Base-by-base conservation (phyloP, 2,888 invertebrate genomes). In the Drosophila lacicola region DNA sequence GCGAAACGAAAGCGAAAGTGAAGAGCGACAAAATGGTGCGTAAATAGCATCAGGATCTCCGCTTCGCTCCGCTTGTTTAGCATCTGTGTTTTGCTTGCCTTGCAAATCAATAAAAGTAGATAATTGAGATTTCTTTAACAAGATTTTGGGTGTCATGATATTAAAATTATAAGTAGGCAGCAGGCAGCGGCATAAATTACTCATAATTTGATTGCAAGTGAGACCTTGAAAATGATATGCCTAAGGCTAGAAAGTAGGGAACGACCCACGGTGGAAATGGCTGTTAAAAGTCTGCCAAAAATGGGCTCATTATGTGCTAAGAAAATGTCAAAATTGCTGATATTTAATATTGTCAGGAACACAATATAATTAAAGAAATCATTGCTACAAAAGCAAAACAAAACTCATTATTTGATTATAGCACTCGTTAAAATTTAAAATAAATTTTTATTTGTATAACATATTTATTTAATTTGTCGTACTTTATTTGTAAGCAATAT, bases 111-210 rank as follows among this genome's bases (percentile, higher is more conserved):
- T 85, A 87, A 88, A 88, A 78, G 88, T 88, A 88, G 84, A 89
- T 85, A 85, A 85, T 85, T 85, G 87, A 88, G 89, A 83, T 83
- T 83, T 88, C 83, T 88, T 80, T 80, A 88, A 85, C 86, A 82
- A 83, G 83, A 83, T 83, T 83, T 80, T 63, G 88, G 73, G 73
- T 82, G 88, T 87, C 88, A 79, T 64, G 78, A 70, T 78, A 83
- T 85, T 80, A 78, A 82, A 82, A 78, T 83, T 80, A 82, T 82
- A 69, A 69, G 67, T 70, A 68, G 75, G 71, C 64, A 51, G 50
- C 55, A 58, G 51, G 46, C 78, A 72, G 50, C 77, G 78, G 67
- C 80, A 86, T 78, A 82, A 83, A 86, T 88, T 88, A 82, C 74
- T 78, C 74, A 75, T 88, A 88, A 83, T 88, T 88, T 88, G 78